Conservation (phyloP, 2,888 invertebrate species). For the Thera britannica region DNA sequence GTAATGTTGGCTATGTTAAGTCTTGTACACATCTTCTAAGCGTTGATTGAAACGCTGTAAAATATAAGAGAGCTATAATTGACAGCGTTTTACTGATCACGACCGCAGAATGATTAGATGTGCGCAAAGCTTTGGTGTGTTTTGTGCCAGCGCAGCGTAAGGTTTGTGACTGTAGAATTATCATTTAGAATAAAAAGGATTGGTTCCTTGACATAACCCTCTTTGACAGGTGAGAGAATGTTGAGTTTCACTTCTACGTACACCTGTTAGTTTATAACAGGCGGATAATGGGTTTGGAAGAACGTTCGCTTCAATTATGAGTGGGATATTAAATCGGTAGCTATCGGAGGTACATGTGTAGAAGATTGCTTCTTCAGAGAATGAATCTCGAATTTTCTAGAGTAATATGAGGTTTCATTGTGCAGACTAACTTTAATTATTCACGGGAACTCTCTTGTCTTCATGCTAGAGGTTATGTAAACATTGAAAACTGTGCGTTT, state of each 20-base stretch:
- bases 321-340: slow-evolving; percentile 75
- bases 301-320: slow-evolving; percentile 81
- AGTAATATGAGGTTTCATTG: slow-evolving; percentile 29
- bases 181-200: no score
- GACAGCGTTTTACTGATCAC: no score
- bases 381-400: slow-evolving; percentile 33
- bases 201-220: no score
- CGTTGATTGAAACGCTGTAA: no score
- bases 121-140: no score
- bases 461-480: slow-evolving; percentile 12
- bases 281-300: slow-evolving; percentile 79
- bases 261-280: slow-evolving; percentile 2
- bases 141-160: no score
- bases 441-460: slow-evolving; percentile 16
- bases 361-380: slow-evolving; percentile 35
- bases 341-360: slow-evolving; percentile 55
- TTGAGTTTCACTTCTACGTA: slow-evolving; percentile 18
- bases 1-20: no score
- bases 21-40: no score
- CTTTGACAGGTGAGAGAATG: no score
- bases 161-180: no score
- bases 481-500: slow-evolving; percentile 6
- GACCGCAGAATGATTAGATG: no score
- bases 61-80: no score
- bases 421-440: slow-evolving; percentile 24